Conservation (phyloP, 2,888 invertebrate genomes). For the Erebia palarica region DNA sequence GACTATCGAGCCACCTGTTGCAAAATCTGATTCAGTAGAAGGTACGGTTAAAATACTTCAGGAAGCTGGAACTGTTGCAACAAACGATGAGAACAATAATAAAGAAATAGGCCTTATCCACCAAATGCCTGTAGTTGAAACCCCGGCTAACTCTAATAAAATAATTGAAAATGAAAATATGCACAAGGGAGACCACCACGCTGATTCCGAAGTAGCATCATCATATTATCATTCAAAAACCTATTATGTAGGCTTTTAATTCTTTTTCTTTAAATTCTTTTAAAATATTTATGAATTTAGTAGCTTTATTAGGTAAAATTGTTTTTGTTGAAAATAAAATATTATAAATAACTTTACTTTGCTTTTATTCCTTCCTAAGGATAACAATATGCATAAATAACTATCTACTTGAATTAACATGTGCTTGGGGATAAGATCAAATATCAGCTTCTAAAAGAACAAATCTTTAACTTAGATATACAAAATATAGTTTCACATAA, state of each 20-base stretch:
- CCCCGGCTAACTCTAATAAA: slow-evolving; percentile 9
- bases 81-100: slow-evolving; percentile 40
- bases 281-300: slow-evolving; percentile 23
- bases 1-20: slow-evolving; percentile 35
- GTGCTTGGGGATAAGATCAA: no score
- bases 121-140: slow-evolving; percentile 35
- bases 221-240: slow-evolving; percentile 68
- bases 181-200: slow-evolving; percentile 36
- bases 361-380: not conserved
- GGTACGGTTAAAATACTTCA: slow-evolving; percentile 48
- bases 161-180: slow-evolving; percentile 25
- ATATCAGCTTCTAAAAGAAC: no score
- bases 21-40: slow-evolving; percentile 48
- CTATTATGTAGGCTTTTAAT: slow-evolving; percentile 62
- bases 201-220: slow-evolving; percentile 71
- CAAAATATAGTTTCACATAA: no score
- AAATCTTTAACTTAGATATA: no score
- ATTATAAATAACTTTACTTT: not conserved
- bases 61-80: slow-evolving; percentile 47
- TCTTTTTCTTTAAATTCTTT: not conserved
- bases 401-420: no score
- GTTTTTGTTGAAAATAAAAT: slow-evolving; percentile 22
- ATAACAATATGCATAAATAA: no score
- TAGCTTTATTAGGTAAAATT: slow-evolving; percentile 11
- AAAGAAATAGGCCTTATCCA: slow-evolving; percentile 37